Evolutionary conservation across 2,888 invertebrate genomes (phyloP), one percentile per base, ranked within the genome.

Genomic region (Napeogenes sylphis): DNA sequence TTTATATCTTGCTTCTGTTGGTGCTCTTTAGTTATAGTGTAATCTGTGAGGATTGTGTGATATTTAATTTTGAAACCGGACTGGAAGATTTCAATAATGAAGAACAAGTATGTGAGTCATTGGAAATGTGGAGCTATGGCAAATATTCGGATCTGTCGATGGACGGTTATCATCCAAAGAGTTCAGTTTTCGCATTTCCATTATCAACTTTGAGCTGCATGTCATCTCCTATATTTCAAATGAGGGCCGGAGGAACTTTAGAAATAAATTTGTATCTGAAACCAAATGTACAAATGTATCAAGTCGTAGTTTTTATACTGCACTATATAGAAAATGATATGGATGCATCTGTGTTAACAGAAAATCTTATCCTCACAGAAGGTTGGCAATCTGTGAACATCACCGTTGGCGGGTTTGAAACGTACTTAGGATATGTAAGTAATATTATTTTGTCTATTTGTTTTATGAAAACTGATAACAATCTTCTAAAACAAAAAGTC

Each of bases 361-460:
- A 47, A 5, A 45, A 55, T 0, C 56, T 72, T n/a, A 53, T 58
- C 2, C 56, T 70, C 0, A 13, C 46, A n/a, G 45, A 47, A 6
- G 80, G 79, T 4, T 79, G 82, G 80, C 66, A 71, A 8, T 68
- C 65, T 0, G 30, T 79, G 4, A 65, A 68, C 21, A 21, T 75
- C 12, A 51, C 6, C n/a, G 42, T 80, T n/a, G 55, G 59, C 3
- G 73, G 70, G 13, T 56, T 59, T 3, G 67, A 65, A 33, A 64
- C 63, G 2, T 75, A 66, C 61, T 51, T 70, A 30, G 79, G 76
- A 61, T 78, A 76, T 66, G 82, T 82, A 73, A 82, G 82, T 81
- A 61, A 55, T 12, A 46, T 56, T 54, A 60, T 59, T 21, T 10
- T 54, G 55, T 35, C 13, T 56, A 47, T 45, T 42, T 10, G 8